Evolutionary conservation across 2,888 invertebrate species (phyloP).

Genomic region (Mesoligia furuncula): DNA sequence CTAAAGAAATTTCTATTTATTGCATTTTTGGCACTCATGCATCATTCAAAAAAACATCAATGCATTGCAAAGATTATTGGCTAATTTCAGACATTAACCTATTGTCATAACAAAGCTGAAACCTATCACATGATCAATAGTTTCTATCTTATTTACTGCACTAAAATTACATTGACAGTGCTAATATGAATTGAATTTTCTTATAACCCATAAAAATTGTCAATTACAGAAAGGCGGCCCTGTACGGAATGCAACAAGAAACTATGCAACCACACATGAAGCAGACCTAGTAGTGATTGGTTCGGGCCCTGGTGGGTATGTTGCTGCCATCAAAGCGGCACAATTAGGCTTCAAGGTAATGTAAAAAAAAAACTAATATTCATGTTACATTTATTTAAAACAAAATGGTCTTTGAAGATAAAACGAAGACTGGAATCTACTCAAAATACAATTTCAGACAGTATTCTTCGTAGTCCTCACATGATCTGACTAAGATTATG

Average conservation of each 20-base stretch:
- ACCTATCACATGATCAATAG: not conserved
- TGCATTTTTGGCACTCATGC: not conserved
- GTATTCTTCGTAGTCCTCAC: not conserved
- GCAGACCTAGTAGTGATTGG: slow-evolving; percentile 99
- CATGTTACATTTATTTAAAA: not conserved
- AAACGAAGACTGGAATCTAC: not conserved
- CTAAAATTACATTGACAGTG: not conserved
- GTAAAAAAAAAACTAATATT: not conserved
- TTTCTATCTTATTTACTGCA: not conserved
- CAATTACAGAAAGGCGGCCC: slow-evolving; percentile 77
- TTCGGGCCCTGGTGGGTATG: slow-evolving; percentile 99
- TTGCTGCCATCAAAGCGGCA: slow-evolving; percentile 99
- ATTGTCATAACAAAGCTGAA: not conserved
- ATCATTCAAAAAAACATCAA: not conserved
- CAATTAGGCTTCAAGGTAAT: slow-evolving; percentile 98
- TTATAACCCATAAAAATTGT: not conserved
- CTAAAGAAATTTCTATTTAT: not conserved
- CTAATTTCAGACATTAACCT: not conserved
- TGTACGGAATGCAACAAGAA: slow-evolving; percentile 84
- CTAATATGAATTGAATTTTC: not conserved
- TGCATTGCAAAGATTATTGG: not conserved
- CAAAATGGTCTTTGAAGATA: slow-evolving; percentile 4
- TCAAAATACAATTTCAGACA: not conserved
- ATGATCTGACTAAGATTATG: not conserved
- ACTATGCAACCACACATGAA: slow-evolving; percentile 94